Base-by-base conservation (phyloP, 2,113 vertebrate genomes). In the Grallaria varia region DNA sequence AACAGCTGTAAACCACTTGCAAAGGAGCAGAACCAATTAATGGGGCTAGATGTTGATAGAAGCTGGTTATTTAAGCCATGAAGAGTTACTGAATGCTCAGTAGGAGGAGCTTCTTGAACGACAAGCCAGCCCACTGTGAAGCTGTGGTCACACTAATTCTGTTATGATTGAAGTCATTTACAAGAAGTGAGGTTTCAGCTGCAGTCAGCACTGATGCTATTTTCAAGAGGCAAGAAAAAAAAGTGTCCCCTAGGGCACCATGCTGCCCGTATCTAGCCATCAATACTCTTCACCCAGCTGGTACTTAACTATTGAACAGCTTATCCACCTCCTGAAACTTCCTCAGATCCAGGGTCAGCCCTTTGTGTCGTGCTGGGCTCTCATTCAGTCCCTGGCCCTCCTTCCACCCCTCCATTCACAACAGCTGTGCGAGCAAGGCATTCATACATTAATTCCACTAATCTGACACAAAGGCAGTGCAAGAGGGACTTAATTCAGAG, bases 141-240 rank as follows among this genome's bases (percentile, higher is more conserved):
- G 96, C 93, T 97, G 90, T 91, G 95, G 96, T 98, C 97, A 95
- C 97, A 88, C 97, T 98, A 98, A 98, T 97, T 93, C 97, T 96
- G 97, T 94, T 97, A 97, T 84, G 80, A 96, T 40, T 95, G 97
- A 93, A 95, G 94, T 96, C 97, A 98, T 98, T 99, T 99, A 98
- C 98, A 98, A 99, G 98, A 99, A 99, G 96, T 95, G 88, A 93
- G 94, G 67, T 75, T 93, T 62, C 73, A 97, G 96, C 93, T 96
- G 95, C 97, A 87, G 96, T 92, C 93, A 97, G 91, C 88, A 74
- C 88, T 68, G 91, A 88, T 85, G 84, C 91, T 96, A 92, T 97
- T 97, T 95, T 96, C 91, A 93, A 95, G 73, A 89, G 85, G 27
- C 55, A 88, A 90, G 84, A 73, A 94, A 90, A 90, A 85, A 95